These are phyloP conservation scores for Labia minor DNA, from an alignment of 2,888 invertebrate genomes.

Conservation along the genomic window DNA sequence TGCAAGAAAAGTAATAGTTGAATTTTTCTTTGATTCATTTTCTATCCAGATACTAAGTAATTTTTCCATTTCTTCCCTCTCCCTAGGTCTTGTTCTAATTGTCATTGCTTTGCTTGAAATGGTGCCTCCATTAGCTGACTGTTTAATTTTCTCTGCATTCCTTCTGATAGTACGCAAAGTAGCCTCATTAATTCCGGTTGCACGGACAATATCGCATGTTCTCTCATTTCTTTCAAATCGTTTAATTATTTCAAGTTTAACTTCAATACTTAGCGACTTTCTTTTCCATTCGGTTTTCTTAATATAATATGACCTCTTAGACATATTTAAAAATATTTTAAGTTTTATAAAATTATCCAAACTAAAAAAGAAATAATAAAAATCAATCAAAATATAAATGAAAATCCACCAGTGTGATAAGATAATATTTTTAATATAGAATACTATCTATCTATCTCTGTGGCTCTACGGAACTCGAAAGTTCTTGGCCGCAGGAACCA, in stretches of 20 bases:
- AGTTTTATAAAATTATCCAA: no score
- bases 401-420: no score
- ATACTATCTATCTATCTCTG: no score
- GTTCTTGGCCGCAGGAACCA: no score
- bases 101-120: not conserved
- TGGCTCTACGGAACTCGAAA: no score
- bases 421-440: no score
- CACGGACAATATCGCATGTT: not conserved
- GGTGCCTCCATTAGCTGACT: not conserved
- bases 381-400: no score
- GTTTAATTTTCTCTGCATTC: not conserved
- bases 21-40: not conserved
- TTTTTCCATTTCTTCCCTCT: not conserved
- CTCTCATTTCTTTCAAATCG: not conserved
- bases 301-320: not conserved
- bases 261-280: not conserved
- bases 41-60: not conserved
- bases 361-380: no score
- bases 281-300: not conserved
- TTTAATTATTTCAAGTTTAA: not conserved
- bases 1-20: not conserved
- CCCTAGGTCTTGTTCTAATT: not conserved
- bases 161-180: not conserved
- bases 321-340: not conserved
- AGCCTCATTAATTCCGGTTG: not conserved